These are phyloP conservation scores for Polypedilum vanderplanki DNA, from an alignment of 1,140 invertebrate species.

Conservation along the genomic window DNA sequence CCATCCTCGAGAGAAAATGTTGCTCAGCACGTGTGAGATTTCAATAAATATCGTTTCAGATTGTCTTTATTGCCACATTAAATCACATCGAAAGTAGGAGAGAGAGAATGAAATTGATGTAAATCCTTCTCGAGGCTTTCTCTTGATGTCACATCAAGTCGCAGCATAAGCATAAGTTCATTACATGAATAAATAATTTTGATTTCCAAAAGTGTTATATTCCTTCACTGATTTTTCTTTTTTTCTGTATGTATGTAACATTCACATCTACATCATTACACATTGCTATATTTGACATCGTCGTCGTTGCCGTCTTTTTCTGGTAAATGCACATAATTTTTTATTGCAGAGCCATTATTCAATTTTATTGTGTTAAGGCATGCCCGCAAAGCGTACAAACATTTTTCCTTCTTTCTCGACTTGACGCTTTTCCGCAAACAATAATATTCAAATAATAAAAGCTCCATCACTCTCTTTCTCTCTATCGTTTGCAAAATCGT, in stretches of 20 bases:
- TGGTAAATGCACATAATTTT: constrained; percentile 26
- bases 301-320: neutral
- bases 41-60: constrained; percentile 25
- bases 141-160: neutral
- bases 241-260: neutral
- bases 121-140: neutral
- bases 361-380: constrained; percentile 9
- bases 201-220: neutral
- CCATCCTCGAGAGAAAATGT: neutral
- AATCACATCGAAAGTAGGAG: neutral
- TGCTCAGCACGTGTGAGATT: neutral
- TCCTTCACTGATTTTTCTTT: neutral
- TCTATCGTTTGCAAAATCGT: neutral
- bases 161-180: neutral
- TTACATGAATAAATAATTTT: constrained; percentile 20
- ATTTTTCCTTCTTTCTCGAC: neutral
- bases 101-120: neutral
- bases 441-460: constrained; percentile 27
- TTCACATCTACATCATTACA: neutral
- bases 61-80: constrained; percentile 24
- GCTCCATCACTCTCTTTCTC: neutral
- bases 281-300: neutral
- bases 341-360: constrained; percentile 26
- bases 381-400: constrained; percentile 16
- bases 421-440: constrained; percentile 13